phyloP scores from a whole-genome alignment of 2,888 invertebrate species.

The Leptura quadrifasciata region DNA sequence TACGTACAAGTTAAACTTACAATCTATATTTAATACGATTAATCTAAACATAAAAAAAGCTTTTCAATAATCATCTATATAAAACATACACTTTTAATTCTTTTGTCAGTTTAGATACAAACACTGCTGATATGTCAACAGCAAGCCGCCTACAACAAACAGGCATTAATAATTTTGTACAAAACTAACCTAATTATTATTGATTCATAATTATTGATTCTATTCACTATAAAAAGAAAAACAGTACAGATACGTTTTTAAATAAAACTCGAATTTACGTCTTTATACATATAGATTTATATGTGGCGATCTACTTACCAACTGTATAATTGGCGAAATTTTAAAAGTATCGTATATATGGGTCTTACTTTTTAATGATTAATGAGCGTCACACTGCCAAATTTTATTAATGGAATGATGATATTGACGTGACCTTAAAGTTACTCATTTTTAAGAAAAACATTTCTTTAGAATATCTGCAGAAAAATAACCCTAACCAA shows the following conservation, averaged over 20 bases:
- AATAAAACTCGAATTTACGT: constrained; percentile 33
- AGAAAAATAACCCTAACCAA: not conserved
- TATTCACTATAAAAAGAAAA: constrained; percentile 24
- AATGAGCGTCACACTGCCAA: constrained; percentile 5
- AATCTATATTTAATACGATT: constrained; percentile 31
- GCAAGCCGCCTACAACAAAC: constrained; percentile 55
- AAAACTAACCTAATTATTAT: constrained; percentile 62
- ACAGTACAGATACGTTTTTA: constrained; percentile 23
- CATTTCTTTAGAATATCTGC: not conserved
- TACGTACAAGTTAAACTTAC: constrained; percentile 33
- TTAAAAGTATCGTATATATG: not conserved
- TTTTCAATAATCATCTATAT: constrained; percentile 37
- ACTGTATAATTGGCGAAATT: constrained; percentile 48
- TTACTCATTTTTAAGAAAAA: not conserved
- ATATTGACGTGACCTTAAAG: not conserved
- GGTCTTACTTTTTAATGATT: constrained; percentile 8
- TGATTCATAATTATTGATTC: constrained; percentile 47
- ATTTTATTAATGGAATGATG: constrained; percentile 24
- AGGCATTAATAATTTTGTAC: constrained; percentile 58
- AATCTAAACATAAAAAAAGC: constrained; percentile 43
- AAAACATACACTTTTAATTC: constrained; percentile 29
- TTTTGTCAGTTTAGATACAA: constrained; percentile 35
- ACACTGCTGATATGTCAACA: constrained; percentile 60
- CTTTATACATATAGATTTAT: constrained; percentile 37
- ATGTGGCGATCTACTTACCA: constrained; percentile 30